Percentiles rank a stretch among this genome's conserved stretches.
phyloP scores from a whole-genome alignment of 64 coral and sea anemone species.

The Acropora tenuis region DNA sequence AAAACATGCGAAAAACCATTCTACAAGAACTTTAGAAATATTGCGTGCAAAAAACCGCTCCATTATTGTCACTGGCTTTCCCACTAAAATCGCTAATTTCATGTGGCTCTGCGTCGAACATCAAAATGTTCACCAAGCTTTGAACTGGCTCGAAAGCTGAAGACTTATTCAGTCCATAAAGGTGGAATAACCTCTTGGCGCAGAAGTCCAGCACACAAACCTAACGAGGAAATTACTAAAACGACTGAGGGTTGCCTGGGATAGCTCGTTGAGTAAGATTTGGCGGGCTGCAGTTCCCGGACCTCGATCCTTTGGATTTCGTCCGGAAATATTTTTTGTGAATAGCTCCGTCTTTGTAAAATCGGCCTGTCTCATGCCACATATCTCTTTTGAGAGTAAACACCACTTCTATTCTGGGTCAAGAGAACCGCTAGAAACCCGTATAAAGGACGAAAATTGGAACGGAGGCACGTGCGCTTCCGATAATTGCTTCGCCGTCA shows the following conservation, averaged over 20 bases:
- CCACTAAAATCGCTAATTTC: background rate
- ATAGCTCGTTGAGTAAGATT: background rate
- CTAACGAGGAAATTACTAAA: background rate
- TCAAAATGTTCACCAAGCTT: background rate
- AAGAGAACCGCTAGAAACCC: background rate
- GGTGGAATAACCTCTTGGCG: background rate
- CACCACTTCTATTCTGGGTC: background rate
- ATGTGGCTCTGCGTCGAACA: background rate
- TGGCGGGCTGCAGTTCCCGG: background rate
- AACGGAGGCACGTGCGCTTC: background rate
- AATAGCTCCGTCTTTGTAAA: background rate
- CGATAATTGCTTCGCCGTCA: background rate
- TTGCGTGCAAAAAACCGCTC: no score
- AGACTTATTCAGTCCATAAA: background rate
- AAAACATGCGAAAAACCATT: no score
- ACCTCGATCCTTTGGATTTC: background rate
- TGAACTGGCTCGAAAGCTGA: background rate
- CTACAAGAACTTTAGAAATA: no score
- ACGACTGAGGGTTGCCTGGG: background rate
- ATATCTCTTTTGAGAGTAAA: background rate
- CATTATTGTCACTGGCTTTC: background rate
- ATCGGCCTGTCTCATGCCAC: background rate
- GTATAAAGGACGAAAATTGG: background rate
- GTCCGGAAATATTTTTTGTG: background rate
- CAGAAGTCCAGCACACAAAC: background rate